These are phyloP conservation scores for Euplexia lucipara DNA, from an alignment of 2,888 invertebrate species.

Conservation along the genomic window DNA sequence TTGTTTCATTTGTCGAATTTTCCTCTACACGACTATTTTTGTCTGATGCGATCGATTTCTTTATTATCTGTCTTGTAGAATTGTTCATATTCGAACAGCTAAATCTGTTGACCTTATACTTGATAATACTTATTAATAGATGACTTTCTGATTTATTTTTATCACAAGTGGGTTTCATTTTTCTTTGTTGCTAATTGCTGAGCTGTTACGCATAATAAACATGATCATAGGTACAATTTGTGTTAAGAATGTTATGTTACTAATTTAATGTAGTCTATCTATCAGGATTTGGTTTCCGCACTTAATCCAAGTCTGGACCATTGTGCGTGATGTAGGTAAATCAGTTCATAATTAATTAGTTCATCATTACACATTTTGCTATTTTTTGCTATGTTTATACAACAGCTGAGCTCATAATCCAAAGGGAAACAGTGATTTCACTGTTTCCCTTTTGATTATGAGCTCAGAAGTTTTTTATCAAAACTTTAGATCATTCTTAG, in stretches of 20 bases:
- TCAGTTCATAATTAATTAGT: background rate
- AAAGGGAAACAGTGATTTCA: constrained; percentile 35
- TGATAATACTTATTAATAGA: constrained; percentile 48
- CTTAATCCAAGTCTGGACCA: no score
- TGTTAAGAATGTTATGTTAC: background rate
- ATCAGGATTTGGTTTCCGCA: no score
- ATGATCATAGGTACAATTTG: background rate
- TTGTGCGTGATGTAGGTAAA: no score
- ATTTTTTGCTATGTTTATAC: background rate
- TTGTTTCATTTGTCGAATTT: constrained; percentile 6
- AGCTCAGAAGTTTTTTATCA: constrained; percentile 7
- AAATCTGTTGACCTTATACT: constrained; percentile 49
- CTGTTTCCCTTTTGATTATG: constrained; percentile 20
- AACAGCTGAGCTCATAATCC: no score
- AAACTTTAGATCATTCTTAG: constrained; percentile 27
- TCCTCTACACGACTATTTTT: constrained; percentile 16
- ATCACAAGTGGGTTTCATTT: constrained; percentile 10
- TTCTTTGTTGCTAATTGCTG: background rate
- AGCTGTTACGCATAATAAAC: background rate
- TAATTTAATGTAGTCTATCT: no score
- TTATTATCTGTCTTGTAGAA: background rate
- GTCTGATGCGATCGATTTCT: constrained; percentile 33
- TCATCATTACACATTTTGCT: background rate
- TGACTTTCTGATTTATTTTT: constrained; percentile 38
- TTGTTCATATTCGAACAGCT: constrained; percentile 12